Conservation (phyloP, 1,140 invertebrate species). For the Drosophila nasuta region DNA sequence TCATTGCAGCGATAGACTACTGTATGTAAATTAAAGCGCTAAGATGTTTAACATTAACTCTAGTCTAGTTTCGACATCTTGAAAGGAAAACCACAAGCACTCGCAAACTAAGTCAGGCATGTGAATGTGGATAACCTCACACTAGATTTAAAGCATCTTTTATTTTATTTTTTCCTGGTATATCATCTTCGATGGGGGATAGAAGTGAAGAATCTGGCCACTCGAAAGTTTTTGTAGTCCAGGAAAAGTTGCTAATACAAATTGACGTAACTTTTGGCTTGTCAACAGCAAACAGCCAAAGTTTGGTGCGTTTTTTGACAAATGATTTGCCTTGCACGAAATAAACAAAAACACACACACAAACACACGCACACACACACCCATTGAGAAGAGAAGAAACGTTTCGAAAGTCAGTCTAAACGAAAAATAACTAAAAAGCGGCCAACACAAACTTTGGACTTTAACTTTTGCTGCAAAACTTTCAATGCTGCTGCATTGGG, state of each 20-base stretch:
- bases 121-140: background rate
- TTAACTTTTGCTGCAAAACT: slow-evolving; percentile 68
- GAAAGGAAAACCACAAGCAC: background rate
- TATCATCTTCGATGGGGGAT: slow-evolving; percentile 25
- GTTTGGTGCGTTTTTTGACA: slow-evolving; percentile 77
- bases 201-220: slow-evolving; percentile 37
- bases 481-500: slow-evolving; percentile 27
- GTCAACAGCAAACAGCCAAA: slow-evolving; percentile 76
- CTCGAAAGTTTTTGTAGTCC: slow-evolving; percentile 25
- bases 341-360: slow-evolving; percentile 51
- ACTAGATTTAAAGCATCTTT: slow-evolving; percentile 26
- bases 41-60: slow-evolving; percentile 1
- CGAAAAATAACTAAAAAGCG: slow-evolving; percentile 63
- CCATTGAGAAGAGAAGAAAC: slow-evolving; percentile 34
- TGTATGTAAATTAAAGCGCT: background rate
- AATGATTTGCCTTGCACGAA: slow-evolving; percentile 71
- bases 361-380: slow-evolving; percentile 22
- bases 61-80: background rate
- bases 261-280: slow-evolving; percentile 81
- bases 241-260: slow-evolving; percentile 76
- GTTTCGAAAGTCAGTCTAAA: slow-evolving; percentile 47
- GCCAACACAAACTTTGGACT: slow-evolving; percentile 75
- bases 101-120: background rate
- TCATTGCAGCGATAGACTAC: slow-evolving; percentile 18
- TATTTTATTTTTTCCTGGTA: slow-evolving; percentile 7